Base-by-base conservation (phyloP, 2,797 vertebrate species). In the Rhadinocentrus ornatus region DNA sequence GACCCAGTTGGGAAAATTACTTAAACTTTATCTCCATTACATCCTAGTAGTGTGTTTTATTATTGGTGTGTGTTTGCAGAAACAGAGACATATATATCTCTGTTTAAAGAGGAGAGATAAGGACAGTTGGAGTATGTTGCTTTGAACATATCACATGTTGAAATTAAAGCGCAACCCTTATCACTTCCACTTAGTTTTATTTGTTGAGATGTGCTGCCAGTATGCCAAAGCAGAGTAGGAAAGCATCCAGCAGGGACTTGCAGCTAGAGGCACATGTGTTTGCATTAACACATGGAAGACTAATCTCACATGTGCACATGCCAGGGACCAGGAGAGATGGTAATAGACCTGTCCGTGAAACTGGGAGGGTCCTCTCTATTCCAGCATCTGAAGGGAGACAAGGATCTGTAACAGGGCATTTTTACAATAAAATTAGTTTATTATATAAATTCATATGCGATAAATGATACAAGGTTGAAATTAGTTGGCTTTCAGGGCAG, bases 321-420 rank as follows among this genome's bases (percentile, higher is more conserved):
- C 62, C 48, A 62, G 68, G 73, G 71, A 64, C 63, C 31, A 48
- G 37, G 69, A 59, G 58, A 34, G 48, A 75, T 72, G 73, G 66
- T 89, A 87, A 89, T 89, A 69, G 74, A 90, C 81, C 78, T 89
- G 83, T 88, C 89, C 50, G 58, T 92, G 87, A 87, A 78, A 63
- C 73, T 70, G 62, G 39, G 44, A 80, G 60, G 62, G 83, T 86
- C 85, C 80, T 86, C 83, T 87, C 68, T 75, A 62, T 76, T 81
- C 61, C 66, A 53, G 73, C 61, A 31, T 54, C 54, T 6, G 31
- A 67, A 8, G 24, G 24, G 29, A 62, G 63, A 69, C 22, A 41
- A 24, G 39, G 56, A 50, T 69, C 35, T 62, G 61, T 58, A 54
- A 66, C 63, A 44, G 71, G n/a, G 22, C 46, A 52, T 62, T 66